phyloP scores from a whole-genome alignment of 1,140 invertebrate species.

The Pissodes strobi region DNA sequence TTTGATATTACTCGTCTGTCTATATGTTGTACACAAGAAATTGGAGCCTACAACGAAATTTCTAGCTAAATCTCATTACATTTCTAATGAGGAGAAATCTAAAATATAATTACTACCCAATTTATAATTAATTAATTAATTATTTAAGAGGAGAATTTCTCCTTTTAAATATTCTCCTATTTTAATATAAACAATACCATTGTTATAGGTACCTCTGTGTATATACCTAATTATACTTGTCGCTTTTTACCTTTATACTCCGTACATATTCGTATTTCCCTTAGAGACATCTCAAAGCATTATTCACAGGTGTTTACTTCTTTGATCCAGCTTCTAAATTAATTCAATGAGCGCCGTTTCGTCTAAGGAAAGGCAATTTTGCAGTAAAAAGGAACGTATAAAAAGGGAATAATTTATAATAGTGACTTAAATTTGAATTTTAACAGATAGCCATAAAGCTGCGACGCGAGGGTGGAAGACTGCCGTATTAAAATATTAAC shows the following conservation, averaged over 20 bases:
- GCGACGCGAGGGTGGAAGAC: constrained; percentile 7
- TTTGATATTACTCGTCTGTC: too few relatives aligned
- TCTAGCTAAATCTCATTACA: too few relatives aligned
- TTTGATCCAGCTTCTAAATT: constrained; percentile 33
- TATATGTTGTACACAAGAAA: too few relatives aligned
- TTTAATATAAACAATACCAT: neutral
- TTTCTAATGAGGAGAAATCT: too few relatives aligned
- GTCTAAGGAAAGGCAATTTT: constrained; percentile 29
- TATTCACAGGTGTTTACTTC: constrained; percentile 34
- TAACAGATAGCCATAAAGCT: constrained; percentile 29
- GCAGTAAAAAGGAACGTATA: constrained; percentile 24
- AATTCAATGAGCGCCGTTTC: constrained; percentile 32
- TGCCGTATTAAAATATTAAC: constrained; percentile 30
- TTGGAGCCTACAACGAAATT: too few relatives aligned
- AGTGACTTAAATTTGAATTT: constrained; percentile 36
- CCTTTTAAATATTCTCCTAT: neutral
- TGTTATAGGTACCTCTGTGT: neutral
- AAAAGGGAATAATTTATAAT: constrained; percentile 38
- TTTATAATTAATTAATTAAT: too few relatives aligned
- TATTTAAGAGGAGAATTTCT: too few relatives aligned
- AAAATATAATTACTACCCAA: too few relatives aligned
- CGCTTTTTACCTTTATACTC: constrained; percentile 19
- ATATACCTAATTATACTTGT: constrained; percentile 24
- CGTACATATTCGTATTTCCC: neutral
- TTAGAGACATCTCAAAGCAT: constrained; percentile 28